Evolutionary conservation across 2,888 invertebrate genomes (phyloP).

Genomic region (Geotrupes spiniger): DNA sequence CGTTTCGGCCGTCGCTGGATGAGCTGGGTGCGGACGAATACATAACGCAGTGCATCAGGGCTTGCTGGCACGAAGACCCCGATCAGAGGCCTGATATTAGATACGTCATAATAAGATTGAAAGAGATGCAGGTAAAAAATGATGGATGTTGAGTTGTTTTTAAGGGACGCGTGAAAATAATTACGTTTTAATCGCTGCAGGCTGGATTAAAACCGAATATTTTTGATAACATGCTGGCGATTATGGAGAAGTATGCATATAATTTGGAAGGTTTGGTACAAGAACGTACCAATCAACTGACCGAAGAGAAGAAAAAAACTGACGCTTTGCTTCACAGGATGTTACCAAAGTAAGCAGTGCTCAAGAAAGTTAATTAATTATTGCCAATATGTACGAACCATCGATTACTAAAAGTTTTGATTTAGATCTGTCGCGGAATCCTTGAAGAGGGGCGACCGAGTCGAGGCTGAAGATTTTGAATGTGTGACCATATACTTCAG

Average conservation of each 20-base stretch:
- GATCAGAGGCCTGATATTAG: conserved; percentile 76
- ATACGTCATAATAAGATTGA: conserved; percentile 70
- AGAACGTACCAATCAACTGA: conserved; percentile 75
- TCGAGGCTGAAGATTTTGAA: conserved; percentile 78
- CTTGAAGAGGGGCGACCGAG: conserved; percentile 72
- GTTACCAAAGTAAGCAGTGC: conserved; percentile 78
- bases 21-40: conserved; percentile 70
- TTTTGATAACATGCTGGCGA: conserved; percentile 85
- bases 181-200: no score
- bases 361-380: no score
- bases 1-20: conserved; percentile 66
- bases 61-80: conserved; percentile 81
- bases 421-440: conserved; percentile 76
- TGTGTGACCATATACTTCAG: conserved; percentile 83
- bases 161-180: no score
- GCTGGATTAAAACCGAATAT: conserved; percentile 77
- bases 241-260: conserved; percentile 89
- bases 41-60: conserved; percentile 67
- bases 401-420: no score
- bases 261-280: conserved; percentile 82
- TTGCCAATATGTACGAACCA: no score
- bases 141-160: no score
- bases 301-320: conserved; percentile 81
- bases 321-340: conserved; percentile 80
- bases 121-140: conserved; percentile 69